Conservation (phyloP, 2,113 vertebrate genomes). For the Canis aureus region DNA sequence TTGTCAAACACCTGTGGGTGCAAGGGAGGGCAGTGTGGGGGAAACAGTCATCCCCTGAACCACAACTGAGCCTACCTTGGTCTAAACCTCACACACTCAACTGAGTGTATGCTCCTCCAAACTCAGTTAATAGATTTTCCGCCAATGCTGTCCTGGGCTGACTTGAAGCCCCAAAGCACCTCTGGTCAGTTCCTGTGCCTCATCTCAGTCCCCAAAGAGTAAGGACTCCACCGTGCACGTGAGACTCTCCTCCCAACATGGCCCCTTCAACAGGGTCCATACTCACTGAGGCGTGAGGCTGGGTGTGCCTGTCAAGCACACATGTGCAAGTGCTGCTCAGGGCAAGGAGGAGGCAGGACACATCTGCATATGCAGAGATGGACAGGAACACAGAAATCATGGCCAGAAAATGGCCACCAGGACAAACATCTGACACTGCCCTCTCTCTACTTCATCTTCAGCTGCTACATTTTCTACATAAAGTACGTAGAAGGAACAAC, state of each 20-base stretch:
- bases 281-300: neutral
- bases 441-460: neutral
- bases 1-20: constrained; percentile 96
- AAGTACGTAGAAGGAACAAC: neutral
- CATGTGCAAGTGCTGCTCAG: accelerated
- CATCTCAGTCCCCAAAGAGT: neutral
- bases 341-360: neutral
- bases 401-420: neutral
- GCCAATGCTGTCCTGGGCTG: neutral
- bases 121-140: neutral
- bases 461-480: neutral
- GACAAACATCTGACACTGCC: neutral
- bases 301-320: neutral
- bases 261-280: neutral
- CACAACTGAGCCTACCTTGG: accelerated
- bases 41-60: neutral
- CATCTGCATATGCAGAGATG: too few species aligned
- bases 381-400: neutral
- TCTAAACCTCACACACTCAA: too few species aligned
- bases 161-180: neutral
- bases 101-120: accelerated
- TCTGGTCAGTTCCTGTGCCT: neutral
- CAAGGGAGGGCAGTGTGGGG: neutral
- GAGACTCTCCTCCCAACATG: neutral
- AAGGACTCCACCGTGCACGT: accelerated